These are phyloP conservation scores for Pseudomyrmex dendroicus DNA, from an alignment of 1,140 invertebrate species.

Conservation along the genomic window DNA sequence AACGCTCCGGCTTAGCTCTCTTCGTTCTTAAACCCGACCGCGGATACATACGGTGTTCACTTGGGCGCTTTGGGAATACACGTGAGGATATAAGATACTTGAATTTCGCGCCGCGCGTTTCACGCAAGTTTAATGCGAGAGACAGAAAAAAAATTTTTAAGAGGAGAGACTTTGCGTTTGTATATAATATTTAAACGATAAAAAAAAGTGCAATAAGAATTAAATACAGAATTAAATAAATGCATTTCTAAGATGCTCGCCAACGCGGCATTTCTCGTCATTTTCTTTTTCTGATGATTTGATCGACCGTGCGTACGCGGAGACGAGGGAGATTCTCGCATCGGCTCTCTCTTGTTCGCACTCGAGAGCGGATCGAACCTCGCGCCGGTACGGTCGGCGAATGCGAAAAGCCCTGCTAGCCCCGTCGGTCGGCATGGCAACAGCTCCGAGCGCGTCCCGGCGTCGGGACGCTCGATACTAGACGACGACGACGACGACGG, in stretches of 20 bases:
- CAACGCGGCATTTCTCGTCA: neutral
- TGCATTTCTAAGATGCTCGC: too few relatives aligned
- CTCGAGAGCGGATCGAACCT: slow-evolving; percentile 62
- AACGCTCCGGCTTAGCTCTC: slow-evolving; percentile 14
- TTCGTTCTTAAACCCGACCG: slow-evolving; percentile 1
- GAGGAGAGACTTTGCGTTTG: neutral
- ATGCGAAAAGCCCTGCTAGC: slow-evolving; percentile 81
- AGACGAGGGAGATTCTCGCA: neutral
- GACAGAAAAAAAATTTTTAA: neutral
- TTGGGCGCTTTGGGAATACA: neutral
- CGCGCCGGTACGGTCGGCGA: slow-evolving; percentile 62
- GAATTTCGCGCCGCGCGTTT: neutral
- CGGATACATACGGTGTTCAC: slow-evolving; percentile 13
- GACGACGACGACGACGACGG: slow-evolving; percentile 73
- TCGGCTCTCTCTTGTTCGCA: slow-evolving; percentile 58
- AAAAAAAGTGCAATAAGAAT: too few relatives aligned
- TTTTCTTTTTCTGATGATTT: neutral
- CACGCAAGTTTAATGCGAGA: neutral
- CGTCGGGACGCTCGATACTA: slow-evolving; percentile 84
- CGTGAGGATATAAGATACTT: neutral
- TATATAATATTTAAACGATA: too few relatives aligned
- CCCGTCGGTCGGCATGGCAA: slow-evolving; percentile 84
- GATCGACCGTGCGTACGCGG: neutral
- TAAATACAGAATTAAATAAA: too few relatives aligned
- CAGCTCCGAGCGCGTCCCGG: slow-evolving; percentile 84